phyloP scores from a whole-genome alignment of 37 sponge, comb jelly and placozoan genomes.

The Crambe crambe region DNA sequence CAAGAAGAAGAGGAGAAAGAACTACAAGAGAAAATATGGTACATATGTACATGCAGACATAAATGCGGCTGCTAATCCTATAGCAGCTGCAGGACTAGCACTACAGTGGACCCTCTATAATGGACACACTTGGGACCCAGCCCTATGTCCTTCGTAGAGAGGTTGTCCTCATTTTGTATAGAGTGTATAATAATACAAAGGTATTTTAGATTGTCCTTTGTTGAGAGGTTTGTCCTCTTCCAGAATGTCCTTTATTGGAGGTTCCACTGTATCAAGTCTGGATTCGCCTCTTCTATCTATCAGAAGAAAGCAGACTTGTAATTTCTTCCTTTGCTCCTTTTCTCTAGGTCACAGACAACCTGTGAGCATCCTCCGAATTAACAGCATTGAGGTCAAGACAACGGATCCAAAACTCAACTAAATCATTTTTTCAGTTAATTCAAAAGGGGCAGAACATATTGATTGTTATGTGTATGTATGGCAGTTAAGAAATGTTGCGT shows the following conservation, averaged over 20 bases:
- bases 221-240: too few species aligned
- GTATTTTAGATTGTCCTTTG: too few species aligned
- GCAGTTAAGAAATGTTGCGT: not conserved
- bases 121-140: too few species aligned
- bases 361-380: not conserved
- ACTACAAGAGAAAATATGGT: slow-evolving; percentile 88
- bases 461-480: not conserved
- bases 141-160: not conserved
- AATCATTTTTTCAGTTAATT: not conserved
- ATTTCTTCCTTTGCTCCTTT: not conserved
- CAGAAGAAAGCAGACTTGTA: too few species aligned
- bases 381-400: slow-evolving; percentile 6
- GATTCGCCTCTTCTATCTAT: too few species aligned
- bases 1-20: slow-evolving; percentile 92
- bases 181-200: too few species aligned
- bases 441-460: not conserved
- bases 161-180: too few species aligned
- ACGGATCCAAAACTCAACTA: not conserved
- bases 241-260: too few species aligned
- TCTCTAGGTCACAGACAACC: not conserved
- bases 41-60: not conserved
- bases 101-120: not conserved
- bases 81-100: not conserved
- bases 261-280: too few species aligned
- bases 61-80: not conserved